Percentiles rank a stretch among this genome's conserved stretches.
These are phyloP conservation scores for Butastur rufipennis DNA, from an alignment of 2,113 vertebrate genomes.

Conservation along the genomic window DNA sequence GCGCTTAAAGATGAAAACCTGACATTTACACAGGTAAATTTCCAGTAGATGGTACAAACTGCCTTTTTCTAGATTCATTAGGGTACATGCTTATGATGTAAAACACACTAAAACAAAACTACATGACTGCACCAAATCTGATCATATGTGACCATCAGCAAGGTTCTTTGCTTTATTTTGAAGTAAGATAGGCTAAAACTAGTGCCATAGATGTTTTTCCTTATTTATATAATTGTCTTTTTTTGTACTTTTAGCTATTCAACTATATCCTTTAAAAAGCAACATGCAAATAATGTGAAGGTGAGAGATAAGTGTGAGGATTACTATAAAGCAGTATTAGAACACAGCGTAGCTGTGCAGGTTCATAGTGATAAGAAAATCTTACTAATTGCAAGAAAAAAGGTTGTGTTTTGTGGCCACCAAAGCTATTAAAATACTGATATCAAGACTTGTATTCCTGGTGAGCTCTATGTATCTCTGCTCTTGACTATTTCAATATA, in stretches of 20 bases:
- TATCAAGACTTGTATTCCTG: background rate
- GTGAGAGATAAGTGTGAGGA: background rate
- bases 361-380: background rate
- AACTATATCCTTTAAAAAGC: background rate
- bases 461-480: background rate
- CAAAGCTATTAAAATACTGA: background rate
- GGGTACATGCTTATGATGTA: background rate
- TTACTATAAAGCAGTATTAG: background rate
- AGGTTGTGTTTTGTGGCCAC: background rate
- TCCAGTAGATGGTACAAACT: background rate
- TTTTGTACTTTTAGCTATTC: background rate
- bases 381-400: background rate
- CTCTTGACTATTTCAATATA: background rate
- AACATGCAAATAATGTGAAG: background rate
- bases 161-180: background rate
- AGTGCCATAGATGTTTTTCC: background rate
- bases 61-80: background rate
- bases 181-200: background rate
- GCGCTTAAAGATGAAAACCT: background rate
- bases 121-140: background rate
- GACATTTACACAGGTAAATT: slow-evolving; percentile 41
- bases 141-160: background rate
- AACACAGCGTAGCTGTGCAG: background rate
- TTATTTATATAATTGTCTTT: background rate
- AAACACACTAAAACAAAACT: background rate